Percentiles rank a stretch among this genome's conserved stretches.
phyloP scores from a whole-genome alignment of 2,113 vertebrate genomes.

The Brienomyrus longianalis region DNA sequence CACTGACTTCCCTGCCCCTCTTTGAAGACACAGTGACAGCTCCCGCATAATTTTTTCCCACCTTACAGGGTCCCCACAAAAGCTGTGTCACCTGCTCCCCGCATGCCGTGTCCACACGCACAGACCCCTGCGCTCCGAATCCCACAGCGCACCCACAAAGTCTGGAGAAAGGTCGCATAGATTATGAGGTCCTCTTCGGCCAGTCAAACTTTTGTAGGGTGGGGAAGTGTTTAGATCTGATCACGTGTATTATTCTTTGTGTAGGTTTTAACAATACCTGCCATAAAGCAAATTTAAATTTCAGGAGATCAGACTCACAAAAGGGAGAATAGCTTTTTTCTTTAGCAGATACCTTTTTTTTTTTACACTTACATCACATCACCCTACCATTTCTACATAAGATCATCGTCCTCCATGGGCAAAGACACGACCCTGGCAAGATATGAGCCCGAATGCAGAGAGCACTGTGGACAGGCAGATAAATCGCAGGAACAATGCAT shows the following conservation, averaged over 20 bases:
- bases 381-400: not conserved
- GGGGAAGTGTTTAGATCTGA: not conserved
- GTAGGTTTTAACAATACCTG: not conserved
- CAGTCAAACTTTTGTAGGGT: not conserved
- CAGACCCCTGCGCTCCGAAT: not conserved
- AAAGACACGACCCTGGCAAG: not conserved
- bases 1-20: not conserved
- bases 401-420: not conserved
- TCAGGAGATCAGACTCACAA: not conserved
- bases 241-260: not conserved
- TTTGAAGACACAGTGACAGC: not conserved
- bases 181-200: not conserved
- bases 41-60: not conserved
- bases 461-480: not conserved
- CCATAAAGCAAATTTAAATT: not conserved
- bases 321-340: not conserved
- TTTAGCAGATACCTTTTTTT: not conserved
- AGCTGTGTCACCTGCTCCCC: not conserved
- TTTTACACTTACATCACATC: not conserved
- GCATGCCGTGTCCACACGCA: not conserved
- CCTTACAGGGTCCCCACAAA: not conserved
- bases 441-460: constrained; percentile 14
- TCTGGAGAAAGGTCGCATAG: not conserved
- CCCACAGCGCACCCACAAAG: not conserved
- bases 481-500: constrained; percentile 60